These are phyloP conservation scores for Cyanoliseus patagonus DNA, from an alignment of 2,113 vertebrate genomes.

Conservation along the genomic window DNA sequence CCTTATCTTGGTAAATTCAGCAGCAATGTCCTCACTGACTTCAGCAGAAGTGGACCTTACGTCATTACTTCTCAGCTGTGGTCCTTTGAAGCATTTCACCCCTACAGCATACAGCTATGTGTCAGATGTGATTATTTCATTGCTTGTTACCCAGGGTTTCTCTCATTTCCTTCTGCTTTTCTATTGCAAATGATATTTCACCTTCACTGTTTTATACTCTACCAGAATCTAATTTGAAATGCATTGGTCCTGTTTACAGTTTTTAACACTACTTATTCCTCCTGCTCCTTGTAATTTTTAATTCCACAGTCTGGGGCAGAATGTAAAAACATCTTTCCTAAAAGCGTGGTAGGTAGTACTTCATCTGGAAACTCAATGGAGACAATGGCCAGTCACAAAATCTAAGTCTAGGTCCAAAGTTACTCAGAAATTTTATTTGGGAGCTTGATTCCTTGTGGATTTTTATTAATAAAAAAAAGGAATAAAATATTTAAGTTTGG, in stretches of 20 bases:
- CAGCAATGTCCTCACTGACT: neutral
- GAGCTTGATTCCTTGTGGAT: neutral
- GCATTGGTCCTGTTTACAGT: neutral
- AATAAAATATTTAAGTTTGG: neutral
- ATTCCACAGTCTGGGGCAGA: neutral
- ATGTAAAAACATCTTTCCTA: neutral
- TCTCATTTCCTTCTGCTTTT: slow-evolving; percentile 11
- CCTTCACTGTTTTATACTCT: neutral
- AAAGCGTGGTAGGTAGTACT: neutral
- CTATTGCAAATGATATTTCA: neutral
- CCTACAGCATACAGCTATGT: neutral
- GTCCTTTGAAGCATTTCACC: neutral
- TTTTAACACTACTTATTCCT: neutral
- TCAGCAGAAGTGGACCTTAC: neutral
- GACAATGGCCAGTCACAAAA: neutral
- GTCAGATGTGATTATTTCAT: slow-evolving; percentile 14
- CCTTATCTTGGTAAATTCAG: neutral
- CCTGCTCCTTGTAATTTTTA: neutral
- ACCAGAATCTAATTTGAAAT: slow-evolving; percentile 7
- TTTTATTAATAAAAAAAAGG: neutral
- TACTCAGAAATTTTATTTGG: neutral
- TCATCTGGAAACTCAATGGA: neutral
- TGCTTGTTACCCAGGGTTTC: neutral
- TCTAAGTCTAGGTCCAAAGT: neutral
- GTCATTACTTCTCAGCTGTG: neutral